Evolutionary conservation across 2,888 invertebrate genomes (phyloP).

Genomic region (Acleris emargana): DNA sequence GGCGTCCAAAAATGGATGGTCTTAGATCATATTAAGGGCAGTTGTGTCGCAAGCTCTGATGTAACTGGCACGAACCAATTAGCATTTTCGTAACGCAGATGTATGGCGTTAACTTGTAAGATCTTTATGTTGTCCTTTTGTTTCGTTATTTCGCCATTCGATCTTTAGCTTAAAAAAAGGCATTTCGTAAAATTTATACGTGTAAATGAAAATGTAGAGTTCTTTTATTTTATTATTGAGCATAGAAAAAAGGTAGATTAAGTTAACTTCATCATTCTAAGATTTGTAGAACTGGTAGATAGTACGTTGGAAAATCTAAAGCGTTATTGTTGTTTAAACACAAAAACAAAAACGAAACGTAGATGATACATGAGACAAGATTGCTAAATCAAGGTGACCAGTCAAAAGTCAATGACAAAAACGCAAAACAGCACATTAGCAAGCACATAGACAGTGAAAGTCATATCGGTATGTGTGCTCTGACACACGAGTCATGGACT

Average conservation of each 20-base stretch:
- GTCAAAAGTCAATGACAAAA: conserved; percentile 23
- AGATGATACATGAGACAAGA: neutral
- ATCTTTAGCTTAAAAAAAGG: conserved; percentile 4
- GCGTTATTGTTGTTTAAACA: too few species aligned
- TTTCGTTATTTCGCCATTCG: conserved; percentile 9
- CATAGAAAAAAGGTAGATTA: too few species aligned
- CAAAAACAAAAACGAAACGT: neutral
- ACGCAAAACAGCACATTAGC: conserved; percentile 26
- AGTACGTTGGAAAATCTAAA: too few species aligned
- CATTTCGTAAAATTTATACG: neutral
- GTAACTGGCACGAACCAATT: conserved; percentile 19
- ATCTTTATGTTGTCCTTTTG: conserved; percentile 30
- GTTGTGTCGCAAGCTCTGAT: conserved; percentile 15
- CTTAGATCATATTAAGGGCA: conserved; percentile 33
- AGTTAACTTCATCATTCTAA: too few species aligned
- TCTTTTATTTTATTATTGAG: too few species aligned
- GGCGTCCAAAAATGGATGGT: conserved; percentile 33
- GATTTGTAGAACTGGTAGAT: too few species aligned
- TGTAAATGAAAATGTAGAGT: neutral
- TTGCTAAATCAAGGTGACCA: conserved; percentile 8
- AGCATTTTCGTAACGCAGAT: conserved; percentile 26
- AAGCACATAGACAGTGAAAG: conserved; percentile 51
- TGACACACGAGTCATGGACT: conserved; percentile 52
- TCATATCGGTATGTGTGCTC: conserved; percentile 42
- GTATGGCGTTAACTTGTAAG: conserved; percentile 22